These are phyloP conservation scores for Brachyhypopomus gauderio DNA, from an alignment of 2,113 vertebrate species.

Conservation along the genomic window DNA sequence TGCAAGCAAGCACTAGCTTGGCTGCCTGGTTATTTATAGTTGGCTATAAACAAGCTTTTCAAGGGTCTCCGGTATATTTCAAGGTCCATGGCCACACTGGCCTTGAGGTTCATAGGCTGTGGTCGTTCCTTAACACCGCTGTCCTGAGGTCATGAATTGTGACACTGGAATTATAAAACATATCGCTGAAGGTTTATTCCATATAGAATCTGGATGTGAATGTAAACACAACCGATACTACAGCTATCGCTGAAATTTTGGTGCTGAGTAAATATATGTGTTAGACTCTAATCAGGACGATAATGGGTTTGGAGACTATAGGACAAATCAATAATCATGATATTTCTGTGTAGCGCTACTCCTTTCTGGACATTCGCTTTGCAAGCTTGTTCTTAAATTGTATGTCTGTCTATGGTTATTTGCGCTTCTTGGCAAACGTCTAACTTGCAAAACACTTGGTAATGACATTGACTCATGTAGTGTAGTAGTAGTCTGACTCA, in stretches of 20 bases:
- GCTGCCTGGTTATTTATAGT: slow-evolving; percentile 3
- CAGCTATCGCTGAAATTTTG: background rate
- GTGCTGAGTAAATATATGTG: background rate
- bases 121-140: background rate
- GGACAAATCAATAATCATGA: slow-evolving; percentile 6
- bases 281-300: background rate
- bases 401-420: too few relatives aligned
- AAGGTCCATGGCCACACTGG: background rate
- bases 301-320: background rate
- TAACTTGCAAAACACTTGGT: too few relatives aligned
- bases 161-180: background rate
- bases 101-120: background rate
- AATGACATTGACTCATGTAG: too few relatives aligned
- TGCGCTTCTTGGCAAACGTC: too few relatives aligned
- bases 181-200: background rate
- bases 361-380: background rate
- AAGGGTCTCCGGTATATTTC: background rate
- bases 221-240: background rate
- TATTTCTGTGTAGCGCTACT: background rate
- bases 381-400: too few relatives aligned
- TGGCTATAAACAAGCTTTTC: slow-evolving; percentile 4
- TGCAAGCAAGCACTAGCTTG: background rate
- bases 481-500: too few relatives aligned
- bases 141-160: background rate
- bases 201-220: background rate